Base-by-base conservation (phyloP, 2,113 vertebrate genomes). In the Trematocara nigrifrons region DNA sequence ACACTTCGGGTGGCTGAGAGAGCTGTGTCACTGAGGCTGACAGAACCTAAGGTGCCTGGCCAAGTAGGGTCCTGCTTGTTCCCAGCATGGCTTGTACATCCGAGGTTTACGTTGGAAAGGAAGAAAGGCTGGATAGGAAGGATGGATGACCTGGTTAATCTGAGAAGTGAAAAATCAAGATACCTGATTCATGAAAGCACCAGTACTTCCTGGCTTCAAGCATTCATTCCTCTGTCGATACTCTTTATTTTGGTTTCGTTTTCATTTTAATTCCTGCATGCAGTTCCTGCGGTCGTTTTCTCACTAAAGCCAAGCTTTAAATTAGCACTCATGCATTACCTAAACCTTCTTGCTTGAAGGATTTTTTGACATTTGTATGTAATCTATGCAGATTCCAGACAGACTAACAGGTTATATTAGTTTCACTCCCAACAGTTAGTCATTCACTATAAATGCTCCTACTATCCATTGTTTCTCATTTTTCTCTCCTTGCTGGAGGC, bases 91-190 rank as follows among this genome's bases (percentile, higher is more conserved):
- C 54, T 20, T 57, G 79, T 51, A 57, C 45, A 87, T 51, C 38
- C 52, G 71, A 56, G 52, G 83, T 86, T 84, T 89, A 61, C 56
- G 53, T 40, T 45, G 49, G 76, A 57, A 22, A 54, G 31, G 40
- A 86, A 49, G 76, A 86, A 81, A 51, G 56, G 71, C n/a, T 22
- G 26, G 11, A 64, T 4, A 22, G 6, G 40, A 35, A 64, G 90
- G 56, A 94, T 89, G 85, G 88, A 94, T 85, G 88, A 92, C 78
- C 89, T 94, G 87, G 87, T 93, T 91, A 87, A 90, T 93, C 45
- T 91, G 53, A 33, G 76, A 26, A 74, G 78, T 45, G 81, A 89
- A 82, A 87, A 82, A 88, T 81, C 82, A 57, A 80, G 81, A 90
- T 74, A 86, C 52, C 84, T 86, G 77, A 86, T 87, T 92, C 22